Conservation (phyloP, 2,113 vertebrate genomes). For the Machaerirhynchus nigripectus region DNA sequence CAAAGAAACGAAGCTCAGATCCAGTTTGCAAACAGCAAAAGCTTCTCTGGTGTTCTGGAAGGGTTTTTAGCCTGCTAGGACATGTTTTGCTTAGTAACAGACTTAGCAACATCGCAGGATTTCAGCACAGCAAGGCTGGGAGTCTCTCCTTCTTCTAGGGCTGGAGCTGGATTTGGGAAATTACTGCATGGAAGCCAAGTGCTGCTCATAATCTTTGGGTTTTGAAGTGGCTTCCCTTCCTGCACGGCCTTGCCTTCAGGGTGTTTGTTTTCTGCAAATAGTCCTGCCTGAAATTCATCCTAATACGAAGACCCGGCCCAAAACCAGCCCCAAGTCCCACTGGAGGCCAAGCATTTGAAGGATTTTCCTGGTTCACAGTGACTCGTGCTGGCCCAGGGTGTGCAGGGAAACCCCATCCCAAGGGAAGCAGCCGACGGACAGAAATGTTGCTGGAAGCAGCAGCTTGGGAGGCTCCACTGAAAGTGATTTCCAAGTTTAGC, state of each 20-base stretch:
- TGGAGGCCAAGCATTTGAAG: background rate
- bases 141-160: background rate
- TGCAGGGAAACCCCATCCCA: background rate
- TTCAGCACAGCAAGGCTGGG: background rate
- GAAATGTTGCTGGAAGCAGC: background rate
- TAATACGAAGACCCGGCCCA: background rate
- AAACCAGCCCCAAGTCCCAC: background rate
- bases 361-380: background rate
- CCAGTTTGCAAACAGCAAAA: conserved; percentile 12
- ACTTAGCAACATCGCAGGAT: conserved; percentile 16
- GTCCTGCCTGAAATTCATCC: background rate
- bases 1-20: background rate
- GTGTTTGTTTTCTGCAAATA: background rate
- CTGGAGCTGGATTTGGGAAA: background rate
- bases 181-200: background rate
- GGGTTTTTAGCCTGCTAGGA: conserved; percentile 32
- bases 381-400: background rate
- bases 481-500: background rate
- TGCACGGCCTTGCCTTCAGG: background rate
- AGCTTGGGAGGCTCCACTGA: background rate
- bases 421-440: background rate
- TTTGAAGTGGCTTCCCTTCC: background rate
- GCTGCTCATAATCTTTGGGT: background rate
- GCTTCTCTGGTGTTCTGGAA: conserved; percentile 10
- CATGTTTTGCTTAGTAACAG: conserved; percentile 58